These are phyloP conservation scores for Hydra vulgaris DNA, from an alignment of 30 jellyfish, hydroid and myxozoan genomes.

Conservation along the genomic window DNA sequence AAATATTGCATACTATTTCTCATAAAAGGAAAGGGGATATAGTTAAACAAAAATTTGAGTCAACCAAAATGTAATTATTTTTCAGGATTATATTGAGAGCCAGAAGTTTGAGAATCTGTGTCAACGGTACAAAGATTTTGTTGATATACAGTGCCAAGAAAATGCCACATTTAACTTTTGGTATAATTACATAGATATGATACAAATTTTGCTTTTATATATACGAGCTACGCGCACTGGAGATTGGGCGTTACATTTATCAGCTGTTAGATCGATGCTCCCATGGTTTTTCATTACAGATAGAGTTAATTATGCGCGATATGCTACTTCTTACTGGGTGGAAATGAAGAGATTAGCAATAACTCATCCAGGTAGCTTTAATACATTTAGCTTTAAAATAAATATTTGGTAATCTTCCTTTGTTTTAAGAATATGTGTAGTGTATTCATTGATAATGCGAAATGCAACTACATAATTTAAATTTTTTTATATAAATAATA, in stretches of 20 bases:
- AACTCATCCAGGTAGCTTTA: slow-evolving; percentile 21
- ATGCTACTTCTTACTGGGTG: slow-evolving; percentile 15
- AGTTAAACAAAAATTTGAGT: neutral
- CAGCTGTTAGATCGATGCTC: no score
- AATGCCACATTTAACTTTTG: slow-evolving; percentile 19
- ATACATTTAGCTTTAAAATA: neutral
- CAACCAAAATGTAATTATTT: neutral
- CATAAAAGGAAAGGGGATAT: neutral
- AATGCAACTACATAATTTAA: neutral
- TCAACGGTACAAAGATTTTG: no score
- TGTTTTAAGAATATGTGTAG: neutral
- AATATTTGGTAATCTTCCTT: neutral
- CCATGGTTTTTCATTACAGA: no score
- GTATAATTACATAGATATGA: slow-evolving; percentile 16
- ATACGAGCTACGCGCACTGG: slow-evolving; percentile 22
- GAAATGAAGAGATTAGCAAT: slow-evolving; percentile 14
- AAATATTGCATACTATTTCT: neutral
- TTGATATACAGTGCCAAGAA: neutral
- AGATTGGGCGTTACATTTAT: slow-evolving; percentile 6
- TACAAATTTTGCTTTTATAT: slow-evolving; percentile 13
- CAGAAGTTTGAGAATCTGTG: neutral
- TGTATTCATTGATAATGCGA: neutral
- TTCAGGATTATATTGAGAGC: slow-evolving; percentile 2
- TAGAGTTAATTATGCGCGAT: slow-evolving; percentile 31
- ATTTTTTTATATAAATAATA: neutral